These are phyloP conservation scores for Nibea coibor DNA, from an alignment of 2,113 vertebrate species.

Conservation along the genomic window DNA sequence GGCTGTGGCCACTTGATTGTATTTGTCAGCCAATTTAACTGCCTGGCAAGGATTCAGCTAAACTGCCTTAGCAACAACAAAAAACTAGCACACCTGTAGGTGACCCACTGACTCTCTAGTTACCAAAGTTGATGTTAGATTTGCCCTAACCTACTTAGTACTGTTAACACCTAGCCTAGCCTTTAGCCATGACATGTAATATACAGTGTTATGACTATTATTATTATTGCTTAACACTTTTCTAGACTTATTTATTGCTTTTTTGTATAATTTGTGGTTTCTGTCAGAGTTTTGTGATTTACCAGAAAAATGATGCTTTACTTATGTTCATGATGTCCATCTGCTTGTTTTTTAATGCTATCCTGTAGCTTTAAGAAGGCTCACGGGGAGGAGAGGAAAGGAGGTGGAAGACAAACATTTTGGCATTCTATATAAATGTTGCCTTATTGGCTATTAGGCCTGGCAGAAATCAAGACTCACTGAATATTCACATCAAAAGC, in stretches of 20 bases:
- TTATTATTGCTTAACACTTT: conserved; percentile 66
- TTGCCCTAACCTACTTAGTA: conserved; percentile 63
- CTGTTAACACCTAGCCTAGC: conserved; percentile 73
- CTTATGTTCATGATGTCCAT: conserved; percentile 43
- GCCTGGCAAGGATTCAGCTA: conserved; percentile 21
- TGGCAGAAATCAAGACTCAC: conserved; percentile 35
- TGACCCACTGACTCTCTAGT: conserved; percentile 59
- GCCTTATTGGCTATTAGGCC: conserved; percentile 70
- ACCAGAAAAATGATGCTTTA: conserved; percentile 65
- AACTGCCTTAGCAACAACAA: conserved; percentile 6
- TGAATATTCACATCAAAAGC: background rate
- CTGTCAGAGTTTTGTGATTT: conserved; percentile 30
- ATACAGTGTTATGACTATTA: conserved; percentile 54
- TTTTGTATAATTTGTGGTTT: conserved; percentile 45
- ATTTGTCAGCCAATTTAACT: conserved; percentile 37
- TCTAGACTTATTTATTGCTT: conserved; percentile 80
- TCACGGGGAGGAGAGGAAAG: conserved; percentile 40
- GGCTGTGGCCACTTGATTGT: conserved; percentile 54
- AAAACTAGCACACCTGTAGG: conserved; percentile 32
- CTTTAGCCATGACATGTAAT: conserved; percentile 71
- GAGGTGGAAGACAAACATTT: conserved; percentile 38
- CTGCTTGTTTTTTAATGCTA: conserved; percentile 30
- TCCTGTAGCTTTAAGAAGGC: conserved; percentile 75
- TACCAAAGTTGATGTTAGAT: conserved; percentile 78
- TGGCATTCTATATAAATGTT: conserved; percentile 72